Conservation (phyloP, 2,113 vertebrate genomes). For the Hippocampus abdominalis region DNA sequence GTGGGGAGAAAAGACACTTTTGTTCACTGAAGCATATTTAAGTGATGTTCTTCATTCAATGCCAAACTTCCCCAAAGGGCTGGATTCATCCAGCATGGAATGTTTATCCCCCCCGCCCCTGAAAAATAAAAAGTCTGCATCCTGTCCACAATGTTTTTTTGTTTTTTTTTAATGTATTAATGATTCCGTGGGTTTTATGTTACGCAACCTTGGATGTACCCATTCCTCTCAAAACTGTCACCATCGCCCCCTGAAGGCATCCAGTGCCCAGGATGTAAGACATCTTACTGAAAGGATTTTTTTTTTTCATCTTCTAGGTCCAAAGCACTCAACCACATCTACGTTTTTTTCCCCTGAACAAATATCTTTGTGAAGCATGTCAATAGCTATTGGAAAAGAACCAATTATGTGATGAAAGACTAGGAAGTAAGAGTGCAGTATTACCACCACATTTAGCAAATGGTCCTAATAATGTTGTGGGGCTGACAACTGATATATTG, state of each 20-base stretch:
- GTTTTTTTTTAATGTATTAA: slow-evolving; percentile 18
- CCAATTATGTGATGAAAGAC: not conserved
- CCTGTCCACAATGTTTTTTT: slow-evolving; percentile 8
- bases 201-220: slow-evolving; percentile 13
- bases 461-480: not conserved
- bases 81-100: slow-evolving; percentile 8
- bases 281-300: too few relatives aligned
- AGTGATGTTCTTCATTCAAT: slow-evolving; percentile 37
- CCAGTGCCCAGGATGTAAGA: slow-evolving; percentile 15
- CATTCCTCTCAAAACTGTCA: slow-evolving; percentile 18
- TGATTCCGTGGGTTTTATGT: slow-evolving; percentile 9
- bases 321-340: slow-evolving; percentile 27
- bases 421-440: not conserved
- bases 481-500: not conserved
- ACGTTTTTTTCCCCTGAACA: slow-evolving; percentile 11
- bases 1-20: slow-evolving; percentile 14
- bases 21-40: slow-evolving; percentile 11
- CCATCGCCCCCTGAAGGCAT: slow-evolving; percentile 20
- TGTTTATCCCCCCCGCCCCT: slow-evolving; percentile 3
- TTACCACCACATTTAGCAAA: not conserved
- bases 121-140: slow-evolving; percentile 4
- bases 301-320: not conserved
- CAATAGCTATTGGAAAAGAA: slow-evolving; percentile 11
- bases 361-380: slow-evolving; percentile 11
- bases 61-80: slow-evolving; percentile 26